These are phyloP conservation scores for Anguilla obscura DNA, from an alignment of 2,797 vertebrate species.

Conservation along the genomic window DNA sequence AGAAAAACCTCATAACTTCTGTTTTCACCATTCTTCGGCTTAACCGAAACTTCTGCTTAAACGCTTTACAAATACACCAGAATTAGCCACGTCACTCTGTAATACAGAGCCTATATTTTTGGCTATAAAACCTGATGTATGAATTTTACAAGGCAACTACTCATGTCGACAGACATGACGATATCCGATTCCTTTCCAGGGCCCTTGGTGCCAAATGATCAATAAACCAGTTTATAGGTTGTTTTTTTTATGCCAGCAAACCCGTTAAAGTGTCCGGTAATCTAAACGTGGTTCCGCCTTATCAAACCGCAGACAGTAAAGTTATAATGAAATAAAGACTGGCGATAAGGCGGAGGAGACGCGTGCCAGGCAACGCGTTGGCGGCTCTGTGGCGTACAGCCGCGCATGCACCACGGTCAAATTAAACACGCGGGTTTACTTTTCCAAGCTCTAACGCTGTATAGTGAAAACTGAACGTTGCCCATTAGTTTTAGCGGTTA, in stretches of 20 bases:
- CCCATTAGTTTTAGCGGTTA: neutral
- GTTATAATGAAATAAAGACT: neutral
- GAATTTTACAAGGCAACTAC: neutral
- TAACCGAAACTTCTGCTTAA: neutral
- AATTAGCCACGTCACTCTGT: neutral
- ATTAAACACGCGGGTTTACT: neutral
- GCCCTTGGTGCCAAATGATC: neutral
- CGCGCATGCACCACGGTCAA: no score
- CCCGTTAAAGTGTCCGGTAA: neutral
- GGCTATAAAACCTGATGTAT: neutral
- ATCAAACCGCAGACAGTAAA: neutral
- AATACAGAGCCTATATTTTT: neutral
- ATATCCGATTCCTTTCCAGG: neutral
- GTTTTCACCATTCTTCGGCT: neutral
- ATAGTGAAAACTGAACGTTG: neutral
- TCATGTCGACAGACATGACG: no score
- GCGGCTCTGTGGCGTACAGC: neutral
- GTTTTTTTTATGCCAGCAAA: neutral
- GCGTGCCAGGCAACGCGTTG: neutral
- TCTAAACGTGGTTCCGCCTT: neutral
- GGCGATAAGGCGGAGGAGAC: neutral
- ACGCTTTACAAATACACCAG: neutral
- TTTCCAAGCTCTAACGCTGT: neutral
- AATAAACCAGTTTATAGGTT: neutral
- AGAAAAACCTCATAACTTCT: neutral